Conservation (phyloP, 1,140 invertebrate genomes). For the Microvelia longipes region DNA sequence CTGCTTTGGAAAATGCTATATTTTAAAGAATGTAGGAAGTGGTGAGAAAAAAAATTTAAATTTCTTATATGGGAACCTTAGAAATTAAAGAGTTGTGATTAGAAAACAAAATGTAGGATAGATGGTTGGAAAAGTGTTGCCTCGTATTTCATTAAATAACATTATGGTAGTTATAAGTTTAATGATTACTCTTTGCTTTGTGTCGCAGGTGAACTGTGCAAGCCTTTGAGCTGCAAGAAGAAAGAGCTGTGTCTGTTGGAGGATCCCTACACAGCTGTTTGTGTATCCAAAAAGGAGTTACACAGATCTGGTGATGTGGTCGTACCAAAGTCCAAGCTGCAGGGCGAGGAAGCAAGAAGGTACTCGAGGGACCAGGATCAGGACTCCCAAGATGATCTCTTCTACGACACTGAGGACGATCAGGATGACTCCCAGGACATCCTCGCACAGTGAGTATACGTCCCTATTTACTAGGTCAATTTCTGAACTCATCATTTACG, state of each 20-base stretch:
- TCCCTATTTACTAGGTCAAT: too few species aligned
- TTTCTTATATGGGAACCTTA: too few species aligned
- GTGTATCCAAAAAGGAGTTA: slow-evolving; percentile 69
- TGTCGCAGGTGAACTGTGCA: slow-evolving; percentile 64
- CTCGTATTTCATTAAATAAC: too few species aligned
- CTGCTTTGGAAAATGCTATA: too few species aligned
- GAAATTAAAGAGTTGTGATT: too few species aligned
- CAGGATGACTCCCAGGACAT: slow-evolving; percentile 19
- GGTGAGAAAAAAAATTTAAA: too few species aligned
- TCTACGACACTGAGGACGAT: slow-evolving; percentile 51
- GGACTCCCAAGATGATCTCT: slow-evolving; percentile 39
- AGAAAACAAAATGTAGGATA: too few species aligned
- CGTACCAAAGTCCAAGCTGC: slow-evolving; percentile 38
- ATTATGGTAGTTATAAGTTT: too few species aligned
- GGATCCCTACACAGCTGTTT: slow-evolving; percentile 70
- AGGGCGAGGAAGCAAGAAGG: slow-evolving; percentile 35
- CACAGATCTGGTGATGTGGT: slow-evolving; percentile 48
- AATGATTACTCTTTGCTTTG: slow-evolving; percentile 14
- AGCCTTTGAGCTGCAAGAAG: slow-evolving; percentile 70
- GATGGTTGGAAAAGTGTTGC: too few species aligned
- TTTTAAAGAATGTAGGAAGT: too few species aligned
- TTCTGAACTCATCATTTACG: too few species aligned
- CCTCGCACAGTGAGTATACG: slow-evolving; percentile 15
- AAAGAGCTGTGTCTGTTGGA: slow-evolving; percentile 73
- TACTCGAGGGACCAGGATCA: slow-evolving; percentile 14